Evolutionary conservation across 2,797 vertebrate genomes (phyloP), one percentile per base, ranked within the genome.

Genomic region (Buceros bicornis): DNA sequence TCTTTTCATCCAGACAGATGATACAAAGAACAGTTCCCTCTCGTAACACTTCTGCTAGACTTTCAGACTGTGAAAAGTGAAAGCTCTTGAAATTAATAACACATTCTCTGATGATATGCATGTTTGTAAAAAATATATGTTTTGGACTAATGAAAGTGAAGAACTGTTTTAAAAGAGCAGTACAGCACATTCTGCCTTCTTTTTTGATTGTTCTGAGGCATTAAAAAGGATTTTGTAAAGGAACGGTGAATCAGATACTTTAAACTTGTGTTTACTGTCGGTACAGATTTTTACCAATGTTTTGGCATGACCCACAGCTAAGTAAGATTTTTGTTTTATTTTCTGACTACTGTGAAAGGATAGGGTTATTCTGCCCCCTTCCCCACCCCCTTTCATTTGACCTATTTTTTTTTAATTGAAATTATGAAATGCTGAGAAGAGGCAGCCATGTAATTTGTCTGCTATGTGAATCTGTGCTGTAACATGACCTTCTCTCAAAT

Each of bases 401-500:
- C 90, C 87, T 90, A 72, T 71, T 71, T 40, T 94, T 97, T 97
- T 93, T 94, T 61, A 54, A 60, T 47, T 76, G 90, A 89, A 95
- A 92, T 96, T 93, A 97, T 83, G 94, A 89, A 97, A 96, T 92
- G 58, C 79, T 93, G 81, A 43, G 69, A 89, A 90, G 8, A 35
- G 90, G 87, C 81, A 84, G 92, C 89, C 87, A 17, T 87, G 91
- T 95, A 82, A 94, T 95, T 97, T 97, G 89, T 96, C 96, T 96
- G 69, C 87, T 91, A 40, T 82, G 61, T 95, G 93, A 92, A 91
- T 87, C 87, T 95, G 65, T 93, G 92, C 89, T 93, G 90, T 91
- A 96, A 94, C 96, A 81, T 8, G 84, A 96, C 95, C 97, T 90
- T 66, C 97, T 95, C 85, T 89, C 81, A 97, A 98, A 95, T 97